Evolutionary conservation across 2,888 invertebrate genomes (phyloP), one percentile per base, ranked within the genome.

Genomic region (Furcula furcula): DNA sequence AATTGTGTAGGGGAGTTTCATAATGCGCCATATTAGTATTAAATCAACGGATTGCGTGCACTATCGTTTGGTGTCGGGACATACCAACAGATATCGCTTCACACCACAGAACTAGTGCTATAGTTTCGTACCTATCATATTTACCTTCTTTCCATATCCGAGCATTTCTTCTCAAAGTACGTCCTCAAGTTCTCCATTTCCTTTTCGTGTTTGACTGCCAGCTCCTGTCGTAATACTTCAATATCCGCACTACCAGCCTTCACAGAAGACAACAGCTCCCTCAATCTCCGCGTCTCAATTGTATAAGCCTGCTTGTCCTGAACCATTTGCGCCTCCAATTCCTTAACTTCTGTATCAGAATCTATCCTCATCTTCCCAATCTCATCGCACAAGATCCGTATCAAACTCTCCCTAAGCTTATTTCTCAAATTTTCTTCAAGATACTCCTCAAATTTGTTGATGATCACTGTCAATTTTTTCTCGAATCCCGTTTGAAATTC

Each of bases 111-210:
- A n/a, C n/a, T n/a, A n/a, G n/a, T n/a, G n/a, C n/a, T n/a, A n/a
- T n/a, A n/a, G n/a, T n/a, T n/a, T n/a, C n/a, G n/a, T n/a, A n/a
- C n/a, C n/a, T n/a, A n/a, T n/a, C n/a, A n/a, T n/a, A n/a, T n/a
- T n/a, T 73, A 94, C 92, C 95, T 93, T 61, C 94, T 93, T 65
- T 94, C 94, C 75, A 95, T 90, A 57, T 95, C 94, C 0, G 92
- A 90, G 65, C 95, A 95, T 65, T 94, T 95, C 61, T 93, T 90
- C 63, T 95, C 95, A 64, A 95, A 95, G 62, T 95, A 95, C 6
- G 91, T 93, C 27, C 95, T 87, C 33, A 95, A 71, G 63, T 95
- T 93, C 69, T 94, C 94, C 92, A 95, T 93, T 70, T 95, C 94
- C 45, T 91, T 92, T 19, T 92, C 89, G 76, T 95, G 94, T 57